Percentiles rank a stretch among this genome's conserved stretches.
Conservation (phyloP, 2,113 vertebrate species). For the Dicerorhinus sumatrensis region DNA sequence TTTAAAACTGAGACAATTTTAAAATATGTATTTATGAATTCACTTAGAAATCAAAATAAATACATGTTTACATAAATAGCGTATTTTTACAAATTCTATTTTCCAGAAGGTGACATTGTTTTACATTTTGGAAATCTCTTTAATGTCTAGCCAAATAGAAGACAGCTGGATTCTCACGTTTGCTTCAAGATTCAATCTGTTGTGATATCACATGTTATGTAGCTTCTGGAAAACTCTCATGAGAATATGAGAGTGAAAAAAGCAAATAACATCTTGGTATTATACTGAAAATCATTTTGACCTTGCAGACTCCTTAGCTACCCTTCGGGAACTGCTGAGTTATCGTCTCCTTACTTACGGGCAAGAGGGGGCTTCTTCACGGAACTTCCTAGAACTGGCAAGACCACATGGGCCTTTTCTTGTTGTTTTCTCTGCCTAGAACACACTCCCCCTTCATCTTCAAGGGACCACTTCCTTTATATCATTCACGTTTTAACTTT, state of each 20-base stretch:
- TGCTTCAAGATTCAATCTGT: slow-evolving; percentile 31
- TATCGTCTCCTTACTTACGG: neutral
- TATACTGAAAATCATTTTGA: neutral
- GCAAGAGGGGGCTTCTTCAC: neutral
- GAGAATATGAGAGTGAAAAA: neutral
- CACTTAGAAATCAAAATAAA: slow-evolving; percentile 30
- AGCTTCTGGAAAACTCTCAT: slow-evolving; percentile 46
- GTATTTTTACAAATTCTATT: neutral
- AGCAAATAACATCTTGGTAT: neutral
- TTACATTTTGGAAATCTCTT: slow-evolving; percentile 3
- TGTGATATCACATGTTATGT: neutral
- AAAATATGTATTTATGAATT: neutral
- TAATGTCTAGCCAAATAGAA: slow-evolving; percentile 26
- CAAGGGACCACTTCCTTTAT: neutral
- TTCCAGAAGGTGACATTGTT: slow-evolving; percentile 38
- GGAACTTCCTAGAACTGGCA: neutral
- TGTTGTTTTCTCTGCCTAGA: neutral
- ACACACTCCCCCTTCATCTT: no score
- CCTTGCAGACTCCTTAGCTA: neutral
- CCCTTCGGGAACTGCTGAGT: neutral
- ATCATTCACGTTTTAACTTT: neutral
- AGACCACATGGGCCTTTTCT: neutral
- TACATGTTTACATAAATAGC: neutral
- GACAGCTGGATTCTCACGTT: neutral
- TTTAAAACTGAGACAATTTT: neutral